phyloP scores from a whole-genome alignment of 2,888 invertebrate genomes.

The Limnephilus lunatus region DNA sequence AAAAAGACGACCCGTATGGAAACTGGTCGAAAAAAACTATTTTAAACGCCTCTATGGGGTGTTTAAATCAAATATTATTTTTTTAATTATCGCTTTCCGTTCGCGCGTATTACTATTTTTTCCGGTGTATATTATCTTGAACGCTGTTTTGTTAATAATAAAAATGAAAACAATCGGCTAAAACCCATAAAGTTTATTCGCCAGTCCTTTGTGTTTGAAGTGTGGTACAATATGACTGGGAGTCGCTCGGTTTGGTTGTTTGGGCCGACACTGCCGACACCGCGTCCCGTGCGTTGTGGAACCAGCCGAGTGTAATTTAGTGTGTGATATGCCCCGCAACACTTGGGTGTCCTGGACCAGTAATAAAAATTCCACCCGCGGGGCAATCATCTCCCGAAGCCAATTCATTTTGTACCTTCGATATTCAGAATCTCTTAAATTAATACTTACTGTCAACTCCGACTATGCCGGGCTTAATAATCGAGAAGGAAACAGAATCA shows the following conservation, averaged over 20 bases:
- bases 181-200: slow-evolving; percentile 21
- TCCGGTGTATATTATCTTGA: neutral
- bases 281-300: neutral
- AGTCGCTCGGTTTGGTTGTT: neutral
- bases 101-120: neutral
- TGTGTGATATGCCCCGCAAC: slow-evolving; percentile 53
- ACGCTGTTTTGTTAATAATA: neutral
- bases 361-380: slow-evolving; percentile 64
- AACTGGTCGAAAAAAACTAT: too few relatives aligned
- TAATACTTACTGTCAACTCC: slow-evolving; percentile 64
- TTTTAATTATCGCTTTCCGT: neutral
- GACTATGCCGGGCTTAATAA: slow-evolving; percentile 39
- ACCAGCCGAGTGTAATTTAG: slow-evolving; percentile 31
- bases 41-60: neutral
- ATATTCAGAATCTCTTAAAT: slow-evolving; percentile 62
- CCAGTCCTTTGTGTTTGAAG: too few relatives aligned
- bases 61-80: too few relatives aligned
- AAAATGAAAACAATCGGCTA: neutral
- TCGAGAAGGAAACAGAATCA: slow-evolving; percentile 39
- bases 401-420: slow-evolving; percentile 47
- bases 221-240: neutral
- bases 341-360: slow-evolving; percentile 63
- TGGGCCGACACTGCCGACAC: neutral
- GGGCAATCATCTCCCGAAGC: slow-evolving; percentile 52
- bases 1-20: too few relatives aligned